A percentile compares a stretch with the other conserved stretches of the same genome.
These are phyloP conservation scores for Mormyrus lacerda DNA, from an alignment of 2,113 vertebrate genomes.

Conservation along the genomic window DNA sequence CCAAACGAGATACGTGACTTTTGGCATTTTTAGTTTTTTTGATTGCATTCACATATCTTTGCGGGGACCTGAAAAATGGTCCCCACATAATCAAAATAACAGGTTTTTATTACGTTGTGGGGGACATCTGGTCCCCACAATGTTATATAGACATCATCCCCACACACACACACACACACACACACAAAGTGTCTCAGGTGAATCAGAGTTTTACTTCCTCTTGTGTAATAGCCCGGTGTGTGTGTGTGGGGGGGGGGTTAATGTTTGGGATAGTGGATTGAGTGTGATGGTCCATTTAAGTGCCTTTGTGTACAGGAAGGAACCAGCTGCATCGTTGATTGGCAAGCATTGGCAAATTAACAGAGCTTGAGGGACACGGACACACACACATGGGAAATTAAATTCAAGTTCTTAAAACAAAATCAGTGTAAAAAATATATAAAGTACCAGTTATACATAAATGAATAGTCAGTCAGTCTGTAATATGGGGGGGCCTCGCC, in stretches of 20 bases:
- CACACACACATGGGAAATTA: background rate
- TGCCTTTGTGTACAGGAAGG: conserved; percentile 9
- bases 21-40: no score
- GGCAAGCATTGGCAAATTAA: conserved; percentile 13
- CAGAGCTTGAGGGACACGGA: background rate
- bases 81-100: no score
- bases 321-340: background rate
- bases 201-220: background rate
- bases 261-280: background rate
- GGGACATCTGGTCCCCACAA: no score
- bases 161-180: background rate
- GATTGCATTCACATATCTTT: no score
- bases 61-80: no score
- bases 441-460: conserved; percentile 46
- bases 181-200: conserved; percentile 16
- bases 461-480: conserved; percentile 39
- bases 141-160: no score
- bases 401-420: conserved; percentile 14
- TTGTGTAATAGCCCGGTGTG: background rate
- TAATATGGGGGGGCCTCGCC: conserved; percentile 24
- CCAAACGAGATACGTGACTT: no score
- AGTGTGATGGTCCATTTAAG: background rate
- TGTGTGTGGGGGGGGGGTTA: background rate
- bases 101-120: no score
- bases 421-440: conserved; percentile 20